phyloP scores from a whole-genome alignment of 2,113 vertebrate genomes.

The Trachemys scripta region DNA sequence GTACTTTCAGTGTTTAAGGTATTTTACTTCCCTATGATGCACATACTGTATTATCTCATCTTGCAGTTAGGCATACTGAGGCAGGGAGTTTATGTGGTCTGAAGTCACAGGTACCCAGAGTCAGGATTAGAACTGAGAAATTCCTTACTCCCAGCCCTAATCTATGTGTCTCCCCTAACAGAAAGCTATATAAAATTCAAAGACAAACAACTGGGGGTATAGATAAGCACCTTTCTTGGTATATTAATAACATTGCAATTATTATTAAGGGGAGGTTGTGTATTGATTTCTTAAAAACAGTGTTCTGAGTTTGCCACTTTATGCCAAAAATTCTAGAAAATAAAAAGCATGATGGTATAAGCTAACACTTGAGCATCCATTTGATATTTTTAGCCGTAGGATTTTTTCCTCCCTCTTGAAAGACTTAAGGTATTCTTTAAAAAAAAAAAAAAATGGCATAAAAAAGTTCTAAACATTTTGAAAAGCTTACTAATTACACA shows the following conservation, averaged over 20 bases:
- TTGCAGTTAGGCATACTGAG: not conserved
- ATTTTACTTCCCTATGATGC: not conserved
- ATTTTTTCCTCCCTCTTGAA: not conserved
- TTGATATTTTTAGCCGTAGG: not conserved
- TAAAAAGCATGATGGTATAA: not conserved
- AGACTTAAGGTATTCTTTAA: not conserved
- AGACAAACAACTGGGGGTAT: not conserved
- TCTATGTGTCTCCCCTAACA: rapidly evolving
- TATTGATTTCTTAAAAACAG: not conserved
- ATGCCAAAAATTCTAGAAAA: not conserved
- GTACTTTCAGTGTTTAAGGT: not conserved
- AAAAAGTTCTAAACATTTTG: not conserved
- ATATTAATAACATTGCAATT: not conserved
- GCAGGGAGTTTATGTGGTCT: rapidly evolving
- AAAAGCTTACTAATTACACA: not conserved
- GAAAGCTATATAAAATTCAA: not conserved
- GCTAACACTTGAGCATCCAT: not conserved
- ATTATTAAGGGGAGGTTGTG: not conserved
- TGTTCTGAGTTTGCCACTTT: not conserved
- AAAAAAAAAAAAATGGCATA: not conserved
- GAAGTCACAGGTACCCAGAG: not conserved
- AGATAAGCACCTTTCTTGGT: not conserved
- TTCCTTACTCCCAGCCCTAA: not conserved
- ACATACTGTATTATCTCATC: not conserved
- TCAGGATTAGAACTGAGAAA: rapidly evolving